Conservation (phyloP, 2,888 invertebrate species). For the Lycaena phlaeas region DNA sequence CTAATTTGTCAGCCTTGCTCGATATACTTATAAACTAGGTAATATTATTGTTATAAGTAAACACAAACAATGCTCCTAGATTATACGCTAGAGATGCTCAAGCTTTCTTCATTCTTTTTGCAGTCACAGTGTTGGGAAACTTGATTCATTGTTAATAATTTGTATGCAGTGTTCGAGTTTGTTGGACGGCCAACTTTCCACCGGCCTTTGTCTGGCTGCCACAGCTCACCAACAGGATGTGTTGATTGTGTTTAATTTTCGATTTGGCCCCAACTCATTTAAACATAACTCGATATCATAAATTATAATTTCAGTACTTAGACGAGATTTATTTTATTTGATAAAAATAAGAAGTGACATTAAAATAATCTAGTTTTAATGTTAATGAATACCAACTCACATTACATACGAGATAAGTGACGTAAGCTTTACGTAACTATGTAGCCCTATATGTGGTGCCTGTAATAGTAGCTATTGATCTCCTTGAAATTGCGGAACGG, state of each 20-base stretch:
- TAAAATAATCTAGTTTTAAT: too few species aligned
- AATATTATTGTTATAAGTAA: background rate
- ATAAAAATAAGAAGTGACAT: too few species aligned
- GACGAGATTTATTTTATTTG: too few species aligned
- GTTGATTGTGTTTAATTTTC: too few species aligned
- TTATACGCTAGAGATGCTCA: conserved; percentile 16
- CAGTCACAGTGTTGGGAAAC: conserved; percentile 54
- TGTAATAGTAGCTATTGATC: conserved; percentile 54
- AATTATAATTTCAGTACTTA: too few species aligned
- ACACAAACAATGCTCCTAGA: background rate
- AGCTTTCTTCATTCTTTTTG: conserved; percentile 53
- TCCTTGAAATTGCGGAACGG: conserved; percentile 61
- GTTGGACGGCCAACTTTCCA: conserved; percentile 53
- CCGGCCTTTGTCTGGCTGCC: conserved; percentile 42
- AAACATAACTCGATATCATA: too few species aligned
- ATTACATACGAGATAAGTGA: conserved; percentile 7
- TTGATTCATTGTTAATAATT: conserved; percentile 58
- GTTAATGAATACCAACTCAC: too few species aligned
- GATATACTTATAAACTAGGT: too few species aligned
- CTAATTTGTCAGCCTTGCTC: background rate
- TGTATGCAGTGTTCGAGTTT: conserved; percentile 50
- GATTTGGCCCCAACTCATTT: too few species aligned
- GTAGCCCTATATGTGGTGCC: conserved; percentile 23
- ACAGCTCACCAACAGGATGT: conserved; percentile 35
- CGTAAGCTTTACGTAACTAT: conserved; percentile 17